These are phyloP conservation scores for Calcarius lapponicus DNA, from an alignment of 2,797 vertebrate species.

Conservation along the genomic window DNA sequence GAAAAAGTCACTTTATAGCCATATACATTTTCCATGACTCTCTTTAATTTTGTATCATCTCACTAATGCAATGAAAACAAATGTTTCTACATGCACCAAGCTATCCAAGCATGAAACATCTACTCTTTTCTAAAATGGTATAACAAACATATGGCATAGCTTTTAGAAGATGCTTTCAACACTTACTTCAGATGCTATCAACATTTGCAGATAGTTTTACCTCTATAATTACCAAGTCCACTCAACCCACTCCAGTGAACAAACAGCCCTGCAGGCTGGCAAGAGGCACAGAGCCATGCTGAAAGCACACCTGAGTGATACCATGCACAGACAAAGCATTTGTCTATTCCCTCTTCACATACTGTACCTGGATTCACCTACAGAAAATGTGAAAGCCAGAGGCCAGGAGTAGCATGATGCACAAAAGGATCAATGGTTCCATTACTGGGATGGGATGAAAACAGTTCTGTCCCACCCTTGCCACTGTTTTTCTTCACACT, in stretches of 20 bases:
- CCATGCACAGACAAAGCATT: neutral
- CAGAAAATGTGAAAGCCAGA: neutral
- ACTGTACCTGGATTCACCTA: neutral
- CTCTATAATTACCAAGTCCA: slow-evolving; percentile 44
- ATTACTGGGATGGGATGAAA: neutral
- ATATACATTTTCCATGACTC: neutral
- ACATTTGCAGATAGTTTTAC: neutral
- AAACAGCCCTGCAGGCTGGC: neutral
- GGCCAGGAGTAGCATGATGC: fast-evolving
- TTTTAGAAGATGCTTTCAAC: slow-evolving; percentile 38
- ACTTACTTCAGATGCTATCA: slow-evolving; percentile 29
- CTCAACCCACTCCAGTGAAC: neutral
- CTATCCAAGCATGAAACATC: neutral
- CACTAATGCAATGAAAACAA: slow-evolving; percentile 17
- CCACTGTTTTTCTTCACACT: neutral
- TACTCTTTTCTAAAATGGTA: slow-evolving; percentile 17
- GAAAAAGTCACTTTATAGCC: neutral
- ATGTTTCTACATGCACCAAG: neutral
- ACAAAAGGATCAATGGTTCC: neutral
- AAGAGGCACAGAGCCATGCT: neutral
- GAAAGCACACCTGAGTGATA: neutral
- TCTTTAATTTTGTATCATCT: neutral
- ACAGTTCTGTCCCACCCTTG: neutral
- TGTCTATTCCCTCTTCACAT: neutral
- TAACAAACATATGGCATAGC: neutral